phyloP scores from a whole-genome alignment of 2,797 vertebrate species.

The Fringilla coelebs region DNA sequence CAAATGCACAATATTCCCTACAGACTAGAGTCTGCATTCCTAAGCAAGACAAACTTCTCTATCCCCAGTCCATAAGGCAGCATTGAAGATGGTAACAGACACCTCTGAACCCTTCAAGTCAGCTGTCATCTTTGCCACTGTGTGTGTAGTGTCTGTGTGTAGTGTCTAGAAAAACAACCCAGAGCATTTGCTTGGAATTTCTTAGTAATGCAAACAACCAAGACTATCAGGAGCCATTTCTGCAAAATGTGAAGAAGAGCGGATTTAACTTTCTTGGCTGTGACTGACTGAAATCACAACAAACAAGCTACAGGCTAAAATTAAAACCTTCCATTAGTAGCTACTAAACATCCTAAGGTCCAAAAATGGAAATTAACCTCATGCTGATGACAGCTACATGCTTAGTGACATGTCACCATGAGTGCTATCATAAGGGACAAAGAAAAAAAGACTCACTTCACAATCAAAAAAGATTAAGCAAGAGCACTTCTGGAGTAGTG shows the following conservation, averaged over 20 bases:
- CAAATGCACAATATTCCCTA: background rate
- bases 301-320: background rate
- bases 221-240: background rate
- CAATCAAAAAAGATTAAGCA: background rate
- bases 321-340: background rate
- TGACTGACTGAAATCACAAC: background rate
- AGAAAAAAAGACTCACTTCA: background rate
- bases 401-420: background rate
- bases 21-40: background rate
- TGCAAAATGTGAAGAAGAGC: accelerated
- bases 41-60: background rate
- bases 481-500: background rate
- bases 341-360: background rate
- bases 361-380: background rate
- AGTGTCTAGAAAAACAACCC: background rate
- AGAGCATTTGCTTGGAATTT: background rate
- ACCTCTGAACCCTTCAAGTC: background rate
- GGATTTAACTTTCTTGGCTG: background rate
- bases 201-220: background rate
- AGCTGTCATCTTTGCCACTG: background rate
- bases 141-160: background rate
- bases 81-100: background rate
- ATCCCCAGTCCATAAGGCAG: background rate
- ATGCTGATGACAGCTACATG: background rate
- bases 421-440: background rate